Conservation (phyloP, 2,888 invertebrate genomes). For the Leistus spinibarbis region DNA sequence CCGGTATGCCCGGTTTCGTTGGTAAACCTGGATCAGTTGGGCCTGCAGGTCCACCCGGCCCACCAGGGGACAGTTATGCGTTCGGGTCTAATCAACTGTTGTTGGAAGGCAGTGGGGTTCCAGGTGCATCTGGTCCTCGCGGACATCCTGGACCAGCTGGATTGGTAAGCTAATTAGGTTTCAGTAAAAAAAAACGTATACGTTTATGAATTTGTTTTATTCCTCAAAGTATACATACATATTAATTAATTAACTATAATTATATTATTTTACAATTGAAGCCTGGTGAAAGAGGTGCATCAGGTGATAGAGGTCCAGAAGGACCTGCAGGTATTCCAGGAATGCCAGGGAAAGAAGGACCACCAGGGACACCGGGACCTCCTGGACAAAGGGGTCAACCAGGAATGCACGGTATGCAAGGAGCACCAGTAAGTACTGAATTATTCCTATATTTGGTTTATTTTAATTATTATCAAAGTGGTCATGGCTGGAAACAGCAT, state of each 20-base stretch:
- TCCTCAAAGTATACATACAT: background rate
- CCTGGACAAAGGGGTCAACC: constrained; percentile 65
- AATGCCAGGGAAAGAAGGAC: constrained; percentile 63
- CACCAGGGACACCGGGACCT: constrained; percentile 64
- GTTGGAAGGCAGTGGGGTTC: constrained; percentile 51
- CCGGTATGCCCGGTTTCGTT: constrained; percentile 56
- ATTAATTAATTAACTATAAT: background rate
- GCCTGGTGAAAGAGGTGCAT: constrained; percentile 64
- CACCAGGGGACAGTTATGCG: constrained; percentile 48
- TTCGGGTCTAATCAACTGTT: constrained; percentile 46
- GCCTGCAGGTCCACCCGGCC: constrained; percentile 54
- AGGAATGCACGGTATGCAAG: constrained; percentile 66
- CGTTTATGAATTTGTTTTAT: too few relatives aligned
- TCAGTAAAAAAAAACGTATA: too few relatives aligned
- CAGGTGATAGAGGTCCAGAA: constrained; percentile 63
- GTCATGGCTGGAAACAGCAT: too few relatives aligned
- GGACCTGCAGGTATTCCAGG: constrained; percentile 66
- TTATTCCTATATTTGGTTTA: background rate
- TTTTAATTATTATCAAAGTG: background rate
- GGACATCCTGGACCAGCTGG: constrained; percentile 64
- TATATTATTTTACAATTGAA: constrained; percentile 44
- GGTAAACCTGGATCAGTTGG: constrained; percentile 56
- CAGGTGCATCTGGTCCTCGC: constrained; percentile 60
- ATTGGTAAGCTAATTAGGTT: too few relatives aligned
- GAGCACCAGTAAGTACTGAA: constrained; percentile 60